phyloP scores from a whole-genome alignment of 2,797 vertebrate genomes.

The Atherinosoma microstoma region DNA sequence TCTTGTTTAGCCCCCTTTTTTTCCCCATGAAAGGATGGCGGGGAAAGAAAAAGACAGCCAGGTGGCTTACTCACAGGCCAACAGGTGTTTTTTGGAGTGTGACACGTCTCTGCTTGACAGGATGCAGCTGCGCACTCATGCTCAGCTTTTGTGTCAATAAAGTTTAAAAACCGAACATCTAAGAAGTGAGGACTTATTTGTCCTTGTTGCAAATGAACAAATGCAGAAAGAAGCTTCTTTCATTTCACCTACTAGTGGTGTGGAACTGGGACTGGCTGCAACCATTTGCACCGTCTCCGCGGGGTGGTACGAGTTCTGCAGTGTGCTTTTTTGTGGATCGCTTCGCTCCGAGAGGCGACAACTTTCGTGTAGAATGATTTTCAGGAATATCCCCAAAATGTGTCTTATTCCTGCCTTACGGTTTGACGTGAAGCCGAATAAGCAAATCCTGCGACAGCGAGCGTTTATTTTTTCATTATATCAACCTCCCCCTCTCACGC shows the following conservation, averaged over 20 bases:
- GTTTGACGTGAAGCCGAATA: slow-evolving; percentile 33
- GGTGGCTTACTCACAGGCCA: slow-evolving; percentile 43
- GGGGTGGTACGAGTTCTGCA: slow-evolving; percentile 83
- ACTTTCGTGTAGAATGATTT: slow-evolving; percentile 49
- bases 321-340: slow-evolving; percentile 55
- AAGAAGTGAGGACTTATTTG: slow-evolving; percentile 5
- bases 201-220: slow-evolving; percentile 49
- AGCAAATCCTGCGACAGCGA: slow-evolving; percentile 58
- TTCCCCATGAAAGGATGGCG: slow-evolving; percentile 2
- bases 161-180: slow-evolving; percentile 18
- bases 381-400: slow-evolving; percentile 30
- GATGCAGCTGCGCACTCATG: slow-evolving; percentile 1
- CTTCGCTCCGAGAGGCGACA: slow-evolving; percentile 72
- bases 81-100: slow-evolving; percentile 66
- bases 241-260: slow-evolving; percentile 74
- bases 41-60: neutral
- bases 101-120: slow-evolving; percentile 35
- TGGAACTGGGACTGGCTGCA: slow-evolving; percentile 84
- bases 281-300: slow-evolving; percentile 90
- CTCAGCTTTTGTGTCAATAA: neutral
- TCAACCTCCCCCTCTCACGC: slow-evolving; percentile 62
- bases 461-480: slow-evolving; percentile 49
- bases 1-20: slow-evolving; percentile 14
- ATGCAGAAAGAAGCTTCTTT: slow-evolving; percentile 69
- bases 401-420: slow-evolving; percentile 4